phyloP scores from a whole-genome alignment of 1,140 invertebrate genomes.

The Brachionus calyciflorus region DNA sequence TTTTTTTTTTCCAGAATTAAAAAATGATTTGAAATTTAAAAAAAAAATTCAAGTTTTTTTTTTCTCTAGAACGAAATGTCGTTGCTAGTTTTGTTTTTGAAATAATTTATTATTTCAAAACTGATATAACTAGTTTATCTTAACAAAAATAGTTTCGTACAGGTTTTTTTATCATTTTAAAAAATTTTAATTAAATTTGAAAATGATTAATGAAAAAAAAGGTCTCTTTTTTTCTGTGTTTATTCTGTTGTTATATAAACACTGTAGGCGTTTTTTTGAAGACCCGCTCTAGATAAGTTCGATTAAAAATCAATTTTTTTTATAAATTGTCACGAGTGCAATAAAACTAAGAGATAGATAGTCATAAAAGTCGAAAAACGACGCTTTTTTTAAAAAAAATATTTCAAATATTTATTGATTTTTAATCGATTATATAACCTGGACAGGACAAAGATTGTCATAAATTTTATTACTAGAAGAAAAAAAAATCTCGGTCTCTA shows the following conservation, averaged over 20 bases:
- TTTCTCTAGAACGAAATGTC: no score
- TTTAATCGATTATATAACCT: constrained; percentile 35
- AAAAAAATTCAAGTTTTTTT: no score
- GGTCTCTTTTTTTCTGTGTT: no score
- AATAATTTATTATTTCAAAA: constrained; percentile 23
- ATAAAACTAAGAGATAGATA: constrained; percentile 15
- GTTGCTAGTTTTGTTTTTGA: background rate
- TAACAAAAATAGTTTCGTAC: background rate
- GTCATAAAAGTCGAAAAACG: background rate
- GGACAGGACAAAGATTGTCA: background rate
- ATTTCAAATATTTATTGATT: constrained; percentile 32
- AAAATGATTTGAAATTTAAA: no score
- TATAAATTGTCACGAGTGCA: constrained; percentile 28
- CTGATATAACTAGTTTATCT: constrained; percentile 27
- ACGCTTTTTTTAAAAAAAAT: background rate
- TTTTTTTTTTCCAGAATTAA: no score
- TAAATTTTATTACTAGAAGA: background rate
- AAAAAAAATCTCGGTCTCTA: background rate
- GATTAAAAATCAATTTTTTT: constrained; percentile 40
- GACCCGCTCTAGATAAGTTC: background rate
- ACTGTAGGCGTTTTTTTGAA: constrained; percentile 12
- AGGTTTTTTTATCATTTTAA: background rate
- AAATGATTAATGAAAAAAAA: constrained; percentile 17
- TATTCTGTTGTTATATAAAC: constrained; percentile 18
- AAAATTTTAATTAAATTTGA: background rate